phyloP scores from a whole-genome alignment of 2,888 invertebrate genomes.

The Agrotis exclamationis region DNA sequence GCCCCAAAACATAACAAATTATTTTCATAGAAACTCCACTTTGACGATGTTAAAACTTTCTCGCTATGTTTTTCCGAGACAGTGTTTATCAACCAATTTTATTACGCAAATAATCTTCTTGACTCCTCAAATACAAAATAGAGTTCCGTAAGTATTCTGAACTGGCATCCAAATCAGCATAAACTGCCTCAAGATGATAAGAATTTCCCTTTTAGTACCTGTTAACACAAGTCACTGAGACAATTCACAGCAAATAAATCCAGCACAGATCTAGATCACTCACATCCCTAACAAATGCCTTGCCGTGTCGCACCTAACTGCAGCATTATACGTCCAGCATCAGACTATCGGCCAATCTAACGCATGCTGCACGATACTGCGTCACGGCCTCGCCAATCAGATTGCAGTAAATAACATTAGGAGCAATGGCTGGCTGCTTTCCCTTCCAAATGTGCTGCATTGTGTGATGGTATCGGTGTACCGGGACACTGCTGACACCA shows the following conservation, averaged over 20 bases:
- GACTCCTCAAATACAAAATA: too few relatives aligned
- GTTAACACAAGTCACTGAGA: constrained; percentile 10
- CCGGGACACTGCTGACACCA: constrained; percentile 22
- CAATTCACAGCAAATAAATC: constrained; percentile 23
- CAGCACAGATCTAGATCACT: constrained; percentile 44
- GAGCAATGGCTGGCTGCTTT: constrained; percentile 50
- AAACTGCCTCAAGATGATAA: too few relatives aligned
- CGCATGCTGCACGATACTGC: constrained; percentile 55
- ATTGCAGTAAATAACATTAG: constrained; percentile 63
- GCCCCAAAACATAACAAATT: too few relatives aligned
- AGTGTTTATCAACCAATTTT: too few relatives aligned
- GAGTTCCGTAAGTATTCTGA: too few relatives aligned
- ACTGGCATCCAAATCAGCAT: too few relatives aligned
- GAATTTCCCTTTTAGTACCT: neutral
- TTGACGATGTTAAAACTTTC: too few relatives aligned
- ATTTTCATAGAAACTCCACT: too few relatives aligned
- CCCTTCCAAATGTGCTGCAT: constrained; percentile 57
- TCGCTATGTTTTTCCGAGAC: too few relatives aligned
- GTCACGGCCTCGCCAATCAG: constrained; percentile 56
- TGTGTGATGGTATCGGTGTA: constrained; percentile 59
- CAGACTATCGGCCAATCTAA: constrained; percentile 55
- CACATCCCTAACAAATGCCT: constrained; percentile 46
- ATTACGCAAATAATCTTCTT: too few relatives aligned
- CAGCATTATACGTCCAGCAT: constrained; percentile 40
- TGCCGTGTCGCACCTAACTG: constrained; percentile 44